These are phyloP conservation scores for Sebastes paucispinis DNA, from an alignment of 2,797 vertebrate species.

Conservation along the genomic window DNA sequence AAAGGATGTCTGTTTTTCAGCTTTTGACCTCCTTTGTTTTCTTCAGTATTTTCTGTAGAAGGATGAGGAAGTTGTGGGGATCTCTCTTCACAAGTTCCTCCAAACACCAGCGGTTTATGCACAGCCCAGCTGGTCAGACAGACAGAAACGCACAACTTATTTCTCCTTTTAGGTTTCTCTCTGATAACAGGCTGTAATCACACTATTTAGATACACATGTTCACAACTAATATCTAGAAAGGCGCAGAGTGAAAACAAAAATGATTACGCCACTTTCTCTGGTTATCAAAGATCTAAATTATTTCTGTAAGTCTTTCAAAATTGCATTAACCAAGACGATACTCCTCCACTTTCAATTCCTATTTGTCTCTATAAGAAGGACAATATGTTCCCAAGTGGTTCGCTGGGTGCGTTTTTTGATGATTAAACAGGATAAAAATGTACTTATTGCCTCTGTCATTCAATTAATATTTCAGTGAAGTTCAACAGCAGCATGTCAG, in stretches of 20 bases:
- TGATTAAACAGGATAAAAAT: not conserved
- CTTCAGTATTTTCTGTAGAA: slow-evolving; percentile 87
- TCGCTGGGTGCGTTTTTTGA: not conserved
- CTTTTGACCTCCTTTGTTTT: slow-evolving; percentile 85
- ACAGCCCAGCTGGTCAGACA: slow-evolving; percentile 82
- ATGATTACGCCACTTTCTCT: not conserved
- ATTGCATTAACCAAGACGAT: not conserved
- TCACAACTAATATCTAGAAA: not conserved
- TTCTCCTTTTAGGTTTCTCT: slow-evolving; percentile 59
- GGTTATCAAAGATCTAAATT: not conserved
- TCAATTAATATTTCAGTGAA: too few species aligned
- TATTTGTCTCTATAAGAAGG: slow-evolving; percentile 10
- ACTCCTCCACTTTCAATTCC: slow-evolving; percentile 62
- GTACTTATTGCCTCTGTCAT: too few species aligned
- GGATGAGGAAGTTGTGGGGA: slow-evolving; percentile 88
- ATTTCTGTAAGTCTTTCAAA: not conserved
- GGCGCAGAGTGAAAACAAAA: not conserved
- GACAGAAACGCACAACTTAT: slow-evolving; percentile 19
- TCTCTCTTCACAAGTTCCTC: slow-evolving; percentile 92
- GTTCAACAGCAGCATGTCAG: too few species aligned
- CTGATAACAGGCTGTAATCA: not conserved
- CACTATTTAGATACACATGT: rapidly evolving
- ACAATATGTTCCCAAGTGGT: not conserved
- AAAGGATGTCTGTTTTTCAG: not conserved
- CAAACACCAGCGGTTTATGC: slow-evolving; percentile 92